Evolutionary conservation across 2,797 vertebrate species (phyloP), one percentile per base, ranked within the genome.

Genomic region (Euthynnus affinis): DNA sequence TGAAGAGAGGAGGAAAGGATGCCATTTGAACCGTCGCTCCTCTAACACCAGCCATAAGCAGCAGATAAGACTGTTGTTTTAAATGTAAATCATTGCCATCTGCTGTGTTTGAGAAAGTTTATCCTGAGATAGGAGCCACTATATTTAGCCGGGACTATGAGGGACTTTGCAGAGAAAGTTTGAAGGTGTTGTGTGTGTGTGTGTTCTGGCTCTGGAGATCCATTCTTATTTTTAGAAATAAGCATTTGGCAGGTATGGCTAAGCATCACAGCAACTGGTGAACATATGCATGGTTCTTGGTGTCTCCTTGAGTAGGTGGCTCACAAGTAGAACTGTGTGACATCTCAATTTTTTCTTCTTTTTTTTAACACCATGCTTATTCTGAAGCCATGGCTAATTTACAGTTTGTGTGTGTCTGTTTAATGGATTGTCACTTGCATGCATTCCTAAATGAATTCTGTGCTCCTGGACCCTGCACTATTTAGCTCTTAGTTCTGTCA

Each of bases 71-170:
- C 75, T 68, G 80, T 80, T 71, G 70, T 89, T 87, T 88, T 86
- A 90, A 59, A 87, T 87, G 80, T 82, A 89, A 93, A 94, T 91
- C 81, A 68, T 59, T 80, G 72, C 90, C 90, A 93, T 93, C 92
- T 94, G 92, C 71, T 84, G 44, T 49, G 76, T 69, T 74, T 67
- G 56, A 34, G 51, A 62, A 87, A 81, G 74, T 82, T 85, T 78
- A 70, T 74, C 60, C 65, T 3, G 3, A 71, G 64, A 61, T 68
- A 64, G 66, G 57, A 86, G 75, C 49, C 48, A 71, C 83, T 90
- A 67, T 64, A 80, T 83, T 74, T 29, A 82, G 25, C 68, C 63
- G 57, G 49, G 70, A 79, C 81, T 73, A 48, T 27, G 49, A 72
- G 51, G 48, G 64, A 68, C 46, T 81, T 83, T 64, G 22, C 63